Conservation (phyloP, 2,113 vertebrate genomes). For the western clawed frog (Xenopus tropicalis) region DNA sequence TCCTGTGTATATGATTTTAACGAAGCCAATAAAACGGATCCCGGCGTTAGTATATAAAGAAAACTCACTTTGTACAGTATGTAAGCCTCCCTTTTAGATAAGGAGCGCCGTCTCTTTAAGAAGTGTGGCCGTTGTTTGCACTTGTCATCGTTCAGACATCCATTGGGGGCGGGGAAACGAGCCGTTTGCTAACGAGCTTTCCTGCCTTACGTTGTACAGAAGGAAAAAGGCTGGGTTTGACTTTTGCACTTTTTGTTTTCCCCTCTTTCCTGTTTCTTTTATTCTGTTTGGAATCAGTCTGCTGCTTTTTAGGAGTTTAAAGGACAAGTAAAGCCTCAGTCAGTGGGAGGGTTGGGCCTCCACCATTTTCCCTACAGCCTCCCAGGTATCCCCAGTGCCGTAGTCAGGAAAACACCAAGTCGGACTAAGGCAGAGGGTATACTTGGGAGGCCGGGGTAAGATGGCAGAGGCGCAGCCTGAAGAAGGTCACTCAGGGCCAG, state of each 20-base stretch:
- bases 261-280: conserved; percentile 51
- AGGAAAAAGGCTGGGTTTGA: conserved; percentile 57
- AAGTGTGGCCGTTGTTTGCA: conserved; percentile 47
- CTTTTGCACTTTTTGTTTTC: conserved; percentile 60
- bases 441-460: no score
- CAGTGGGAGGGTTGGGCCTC: no score
- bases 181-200: conserved; percentile 57
- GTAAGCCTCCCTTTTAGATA: conserved; percentile 54
- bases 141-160: conserved; percentile 48
- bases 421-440: no score
- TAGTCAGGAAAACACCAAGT: no score
- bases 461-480: no score
- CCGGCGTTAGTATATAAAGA: conserved; percentile 70
- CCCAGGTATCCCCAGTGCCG: no score
- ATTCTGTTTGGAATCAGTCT: conserved; percentile 48
- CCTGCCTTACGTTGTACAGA: conserved; percentile 54
- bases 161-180: conserved; percentile 50
- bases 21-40: conserved; percentile 83
- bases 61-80: conserved; percentile 76
- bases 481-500: no score
- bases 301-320: conserved; percentile 59
- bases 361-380: no score
- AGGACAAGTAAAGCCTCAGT: no score
- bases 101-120: conserved; percentile 42
- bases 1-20: conserved; percentile 95